These are phyloP conservation scores for Neuroterus valhalla DNA, from an alignment of 1,140 invertebrate species.

Conservation along the genomic window DNA sequence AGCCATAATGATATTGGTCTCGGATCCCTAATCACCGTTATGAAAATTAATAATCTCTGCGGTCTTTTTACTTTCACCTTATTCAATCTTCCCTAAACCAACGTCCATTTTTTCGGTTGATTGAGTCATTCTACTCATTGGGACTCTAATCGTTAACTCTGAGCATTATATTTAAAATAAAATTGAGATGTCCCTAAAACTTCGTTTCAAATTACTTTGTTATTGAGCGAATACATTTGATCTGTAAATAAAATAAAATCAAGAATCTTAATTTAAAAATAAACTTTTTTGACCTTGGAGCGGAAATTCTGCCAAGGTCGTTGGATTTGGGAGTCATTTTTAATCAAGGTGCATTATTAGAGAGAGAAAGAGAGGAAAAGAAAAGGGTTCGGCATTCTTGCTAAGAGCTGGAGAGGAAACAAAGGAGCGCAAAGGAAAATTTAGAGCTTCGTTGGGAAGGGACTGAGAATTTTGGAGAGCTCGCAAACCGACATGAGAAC, in stretches of 20 bases:
- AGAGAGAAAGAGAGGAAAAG: slow-evolving; percentile 49
- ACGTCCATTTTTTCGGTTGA: slow-evolving; percentile 55
- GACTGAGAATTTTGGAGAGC: slow-evolving; percentile 61
- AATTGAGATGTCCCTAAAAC: too few relatives aligned
- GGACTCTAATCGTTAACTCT: neutral
- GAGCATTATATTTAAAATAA: neutral
- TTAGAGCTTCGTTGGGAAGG: slow-evolving; percentile 50
- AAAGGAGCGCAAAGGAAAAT: slow-evolving; percentile 59
- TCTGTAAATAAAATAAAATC: too few relatives aligned
- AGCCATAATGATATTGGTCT: slow-evolving; percentile 66
- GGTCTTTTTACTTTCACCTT: slow-evolving; percentile 62
- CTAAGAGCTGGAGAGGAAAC: slow-evolving; percentile 55
- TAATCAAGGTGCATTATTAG: slow-evolving; percentile 58
- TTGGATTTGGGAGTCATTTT: slow-evolving; percentile 49
- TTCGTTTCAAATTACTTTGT: too few relatives aligned
- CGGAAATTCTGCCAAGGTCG: slow-evolving; percentile 51
- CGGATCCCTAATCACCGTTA: slow-evolving; percentile 68
- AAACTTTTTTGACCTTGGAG: neutral
- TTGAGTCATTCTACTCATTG: slow-evolving; percentile 56
- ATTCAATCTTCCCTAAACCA: slow-evolving; percentile 53
- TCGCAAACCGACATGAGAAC: slow-evolving; percentile 66
- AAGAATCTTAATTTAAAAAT: neutral
- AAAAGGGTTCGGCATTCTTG: slow-evolving; percentile 55
- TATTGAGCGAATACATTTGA: too few relatives aligned
- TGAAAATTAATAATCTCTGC: slow-evolving; percentile 71